phyloP scores from a whole-genome alignment of 2,888 invertebrate genomes.

The Tiliacea aurago region DNA sequence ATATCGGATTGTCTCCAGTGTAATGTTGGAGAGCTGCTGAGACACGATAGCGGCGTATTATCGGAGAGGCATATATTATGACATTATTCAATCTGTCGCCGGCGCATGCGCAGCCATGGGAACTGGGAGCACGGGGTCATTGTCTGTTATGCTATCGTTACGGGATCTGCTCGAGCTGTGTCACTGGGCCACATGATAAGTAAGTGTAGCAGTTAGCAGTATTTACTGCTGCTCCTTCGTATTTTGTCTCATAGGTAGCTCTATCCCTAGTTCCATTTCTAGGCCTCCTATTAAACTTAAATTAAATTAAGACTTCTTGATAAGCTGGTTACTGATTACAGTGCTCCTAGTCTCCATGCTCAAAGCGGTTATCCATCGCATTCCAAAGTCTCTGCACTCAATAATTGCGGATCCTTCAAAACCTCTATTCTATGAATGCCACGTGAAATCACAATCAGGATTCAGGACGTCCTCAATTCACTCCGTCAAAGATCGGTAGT shows the following conservation, averaged over 20 bases:
- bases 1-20: constrained; percentile 10
- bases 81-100: constrained; percentile 52
- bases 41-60: constrained; percentile 6
- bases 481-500: no score
- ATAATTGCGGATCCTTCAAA: neutral
- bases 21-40: constrained; percentile 5
- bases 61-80: constrained; percentile 17
- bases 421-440: neutral
- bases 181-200: constrained; percentile 51
- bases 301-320: neutral
- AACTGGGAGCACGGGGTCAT: constrained; percentile 41
- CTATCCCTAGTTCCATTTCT: neutral
- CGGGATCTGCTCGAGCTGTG: constrained; percentile 51
- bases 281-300: neutral
- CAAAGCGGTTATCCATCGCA: neutral
- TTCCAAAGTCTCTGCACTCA: neutral
- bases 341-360: neutral
- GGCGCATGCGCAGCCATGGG: constrained; percentile 37
- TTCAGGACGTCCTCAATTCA: constrained; percentile 6
- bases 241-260: no score
- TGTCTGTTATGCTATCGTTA: constrained; percentile 51
- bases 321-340: neutral
- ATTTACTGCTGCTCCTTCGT: constrained; percentile 1
- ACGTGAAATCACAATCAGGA: constrained; percentile 8
- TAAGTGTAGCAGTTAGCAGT: constrained; percentile 15